phyloP scores from a whole-genome alignment of 2,797 vertebrate species.

The Furcifer pardalis region DNA sequence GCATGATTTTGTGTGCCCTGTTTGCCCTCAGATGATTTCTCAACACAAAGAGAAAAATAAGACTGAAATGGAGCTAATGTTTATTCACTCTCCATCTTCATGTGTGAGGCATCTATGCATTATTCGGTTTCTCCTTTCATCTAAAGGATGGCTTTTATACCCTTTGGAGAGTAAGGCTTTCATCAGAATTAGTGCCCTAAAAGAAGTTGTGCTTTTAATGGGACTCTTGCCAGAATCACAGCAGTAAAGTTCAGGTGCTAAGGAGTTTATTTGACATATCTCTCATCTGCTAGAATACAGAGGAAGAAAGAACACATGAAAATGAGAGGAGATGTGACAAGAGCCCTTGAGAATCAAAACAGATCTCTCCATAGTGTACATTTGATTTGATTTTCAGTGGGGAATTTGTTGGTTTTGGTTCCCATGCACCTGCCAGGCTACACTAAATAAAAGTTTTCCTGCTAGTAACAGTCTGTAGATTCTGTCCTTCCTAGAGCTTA shows the following conservation, averaged over 20 bases:
- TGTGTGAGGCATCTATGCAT: background rate
- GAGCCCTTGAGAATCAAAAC: conserved; percentile 3
- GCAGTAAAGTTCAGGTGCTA: conserved; percentile 25
- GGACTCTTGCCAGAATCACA: background rate
- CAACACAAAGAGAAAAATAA: background rate
- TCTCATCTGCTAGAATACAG: background rate
- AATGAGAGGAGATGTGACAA: background rate
- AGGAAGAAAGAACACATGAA: background rate
- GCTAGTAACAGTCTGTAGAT: conserved; percentile 4
- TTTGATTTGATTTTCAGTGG: conserved; percentile 7
- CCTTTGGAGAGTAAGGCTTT: conserved; percentile 34
- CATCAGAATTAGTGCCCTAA: conserved; percentile 42
- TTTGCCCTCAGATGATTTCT: background rate
- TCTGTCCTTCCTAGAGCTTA: background rate
- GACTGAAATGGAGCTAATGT: background rate
- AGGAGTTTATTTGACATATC: conserved; percentile 37
- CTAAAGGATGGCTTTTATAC: background rate
- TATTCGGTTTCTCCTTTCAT: background rate
- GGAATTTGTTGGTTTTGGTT: conserved; percentile 7
- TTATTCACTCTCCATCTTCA: background rate
- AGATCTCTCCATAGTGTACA: background rate
- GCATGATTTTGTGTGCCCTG: no score
- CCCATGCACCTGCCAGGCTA: background rate
- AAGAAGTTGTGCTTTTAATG: background rate
- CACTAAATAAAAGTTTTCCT: conserved; percentile 28